phyloP scores from a whole-genome alignment of 1,140 invertebrate species.

The Drosophila lacteicornis region DNA sequence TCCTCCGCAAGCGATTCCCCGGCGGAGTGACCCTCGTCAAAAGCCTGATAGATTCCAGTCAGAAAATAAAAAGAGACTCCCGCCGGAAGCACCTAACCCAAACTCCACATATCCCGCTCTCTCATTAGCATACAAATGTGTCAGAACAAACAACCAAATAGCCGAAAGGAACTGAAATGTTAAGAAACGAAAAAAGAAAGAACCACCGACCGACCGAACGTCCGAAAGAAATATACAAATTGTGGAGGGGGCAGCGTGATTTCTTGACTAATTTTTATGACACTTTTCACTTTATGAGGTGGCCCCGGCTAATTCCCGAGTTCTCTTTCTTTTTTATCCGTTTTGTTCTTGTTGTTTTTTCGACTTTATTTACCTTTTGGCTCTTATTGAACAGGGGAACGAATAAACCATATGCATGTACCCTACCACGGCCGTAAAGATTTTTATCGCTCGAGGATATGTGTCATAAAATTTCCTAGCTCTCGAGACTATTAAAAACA shows the following conservation, averaged over 20 bases:
- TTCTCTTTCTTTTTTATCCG: slow-evolving; percentile 36
- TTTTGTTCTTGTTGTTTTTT: slow-evolving; percentile 12
- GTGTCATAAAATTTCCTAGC: slow-evolving; percentile 65
- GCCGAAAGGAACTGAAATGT: slow-evolving; percentile 43
- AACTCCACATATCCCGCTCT: slow-evolving; percentile 25
- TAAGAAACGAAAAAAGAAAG: slow-evolving; percentile 24
- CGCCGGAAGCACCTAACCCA: slow-evolving; percentile 64
- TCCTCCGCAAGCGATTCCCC: slow-evolving; percentile 33
- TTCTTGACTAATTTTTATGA: slow-evolving; percentile 84
- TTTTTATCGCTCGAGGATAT: slow-evolving; percentile 67
- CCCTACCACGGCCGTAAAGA: slow-evolving; percentile 55
- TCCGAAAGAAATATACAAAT: slow-evolving; percentile 24
- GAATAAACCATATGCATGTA: slow-evolving; percentile 40
- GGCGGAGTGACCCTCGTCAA: slow-evolving; percentile 43
- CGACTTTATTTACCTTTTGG: slow-evolving; percentile 44
- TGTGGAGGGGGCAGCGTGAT: slow-evolving; percentile 62
- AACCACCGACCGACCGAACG: slow-evolving; percentile 9
- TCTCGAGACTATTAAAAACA: slow-evolving; percentile 75
- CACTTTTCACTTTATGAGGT: slow-evolving; percentile 79
- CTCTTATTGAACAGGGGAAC: slow-evolving; percentile 43
- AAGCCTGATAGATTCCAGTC: slow-evolving; percentile 51
- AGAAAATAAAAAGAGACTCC: slow-evolving; percentile 35
- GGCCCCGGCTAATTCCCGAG: slow-evolving; percentile 58
- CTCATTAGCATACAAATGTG: slow-evolving; percentile 81
- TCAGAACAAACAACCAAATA: slow-evolving; percentile 80